Percentiles rank a stretch among this genome's conserved stretches.
Conservation (phyloP, 2,888 invertebrate species). For the Clivina fossor region DNA sequence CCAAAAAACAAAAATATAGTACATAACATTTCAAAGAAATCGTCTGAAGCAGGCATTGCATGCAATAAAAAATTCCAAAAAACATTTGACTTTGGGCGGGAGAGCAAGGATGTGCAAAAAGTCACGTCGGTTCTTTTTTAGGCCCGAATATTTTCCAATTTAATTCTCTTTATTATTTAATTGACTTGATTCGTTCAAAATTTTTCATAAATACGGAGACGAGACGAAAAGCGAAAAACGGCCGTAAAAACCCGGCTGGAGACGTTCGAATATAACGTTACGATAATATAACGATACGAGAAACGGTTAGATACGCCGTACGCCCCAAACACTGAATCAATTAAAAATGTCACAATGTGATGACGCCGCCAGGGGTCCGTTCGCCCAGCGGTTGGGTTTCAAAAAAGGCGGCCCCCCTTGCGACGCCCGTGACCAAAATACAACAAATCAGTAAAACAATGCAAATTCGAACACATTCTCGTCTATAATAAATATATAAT, state of each 20-base stretch:
- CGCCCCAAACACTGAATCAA: slow-evolving; percentile 86
- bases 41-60: slow-evolving; percentile 68
- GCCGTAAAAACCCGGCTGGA: slow-evolving; percentile 68
- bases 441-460: slow-evolving; percentile 41
- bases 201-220: too few species aligned
- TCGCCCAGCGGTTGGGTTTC: slow-evolving; percentile 53
- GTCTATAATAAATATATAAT: slow-evolving; percentile 22
- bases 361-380: slow-evolving; percentile 52
- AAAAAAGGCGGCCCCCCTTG: slow-evolving; percentile 53
- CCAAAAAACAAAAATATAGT: slow-evolving; percentile 67
- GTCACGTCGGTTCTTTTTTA: slow-evolving; percentile 42
- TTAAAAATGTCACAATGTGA: slow-evolving; percentile 82
- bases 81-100: slow-evolving; percentile 58
- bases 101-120: slow-evolving; percentile 70
- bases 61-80: slow-evolving; percentile 60
- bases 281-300: slow-evolving; percentile 5
- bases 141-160: background rate
- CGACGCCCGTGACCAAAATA: slow-evolving; percentile 54
- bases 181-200: too few species aligned
- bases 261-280: background rate
- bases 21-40: slow-evolving; percentile 47
- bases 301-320: slow-evolving; percentile 56
- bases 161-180: too few species aligned
- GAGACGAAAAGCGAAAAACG: too few species aligned
- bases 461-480: too few species aligned